A percentile compares a stretch with the other conserved stretches of the same genome.
Evolutionary conservation across 2,888 invertebrate genomes (phyloP).

Genomic region (Thyatira batis): DNA sequence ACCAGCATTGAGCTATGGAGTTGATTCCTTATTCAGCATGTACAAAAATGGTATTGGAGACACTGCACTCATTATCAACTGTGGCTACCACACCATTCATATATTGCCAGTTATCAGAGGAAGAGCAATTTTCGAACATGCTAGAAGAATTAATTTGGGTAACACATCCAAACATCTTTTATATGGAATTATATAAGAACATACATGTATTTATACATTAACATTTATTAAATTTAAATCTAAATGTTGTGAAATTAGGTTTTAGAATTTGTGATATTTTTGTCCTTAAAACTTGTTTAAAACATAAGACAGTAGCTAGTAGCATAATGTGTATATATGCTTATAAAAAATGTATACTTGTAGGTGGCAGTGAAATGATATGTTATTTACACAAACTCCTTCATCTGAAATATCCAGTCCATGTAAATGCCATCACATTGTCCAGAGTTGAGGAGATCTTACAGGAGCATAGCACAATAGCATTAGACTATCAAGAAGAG

Average conservation of each 20-base stretch:
- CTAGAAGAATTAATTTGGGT: constrained; percentile 92
- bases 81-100: constrained; percentile 95
- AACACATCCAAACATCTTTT: no score
- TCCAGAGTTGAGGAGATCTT: constrained; percentile 94
- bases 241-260: no score
- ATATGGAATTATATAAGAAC: no score
- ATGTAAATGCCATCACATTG: constrained; percentile 92
- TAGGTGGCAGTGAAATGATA: constrained; percentile 91
- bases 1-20: constrained; percentile 92
- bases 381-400: constrained; percentile 92
- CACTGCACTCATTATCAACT: constrained; percentile 89
- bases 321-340: not conserved
- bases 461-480: constrained; percentile 90
- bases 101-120: constrained; percentile 91
- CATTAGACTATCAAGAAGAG: constrained; percentile 90
- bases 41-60: constrained; percentile 83
- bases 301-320: no score
- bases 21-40: constrained; percentile 91
- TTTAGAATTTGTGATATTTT: not conserved
- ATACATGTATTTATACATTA: no score
- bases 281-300: no score
- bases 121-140: constrained; percentile 85
- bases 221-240: no score
- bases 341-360: constrained; percentile 15
- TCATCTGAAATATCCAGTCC: constrained; percentile 96